Conservation (phyloP, 1,140 invertebrate species). For the Drosophila nigromelanica region DNA sequence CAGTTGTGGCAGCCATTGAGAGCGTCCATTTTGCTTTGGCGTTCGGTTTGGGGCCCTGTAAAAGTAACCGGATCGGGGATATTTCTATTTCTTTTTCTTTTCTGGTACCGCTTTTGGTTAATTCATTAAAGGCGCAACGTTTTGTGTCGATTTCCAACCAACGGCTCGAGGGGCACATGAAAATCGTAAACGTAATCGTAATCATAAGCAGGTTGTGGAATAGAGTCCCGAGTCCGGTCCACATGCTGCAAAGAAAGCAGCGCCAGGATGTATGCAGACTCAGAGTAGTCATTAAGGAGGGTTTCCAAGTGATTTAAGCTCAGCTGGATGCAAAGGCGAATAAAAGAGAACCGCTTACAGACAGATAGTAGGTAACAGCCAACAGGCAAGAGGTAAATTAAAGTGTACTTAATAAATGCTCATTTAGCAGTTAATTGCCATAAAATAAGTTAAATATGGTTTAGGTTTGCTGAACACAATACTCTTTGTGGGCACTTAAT, state of each 20-base stretch:
- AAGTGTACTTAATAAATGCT: not conserved
- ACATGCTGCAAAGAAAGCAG: conserved; percentile 1
- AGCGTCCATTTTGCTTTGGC: not conserved
- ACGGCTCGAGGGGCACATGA: not conserved
- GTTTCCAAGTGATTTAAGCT: conserved; percentile 43
- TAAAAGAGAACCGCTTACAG: not conserved
- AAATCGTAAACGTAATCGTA: conserved; percentile 29
- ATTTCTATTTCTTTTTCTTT: conserved; percentile 2
- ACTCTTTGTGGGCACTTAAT: not conserved
- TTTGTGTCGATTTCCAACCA: conserved; percentile 63
- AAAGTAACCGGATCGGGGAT: conserved; percentile 6
- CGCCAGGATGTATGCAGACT: conserved; percentile 34
- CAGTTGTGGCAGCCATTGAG: not conserved
- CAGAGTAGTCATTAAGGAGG: conserved; percentile 46
- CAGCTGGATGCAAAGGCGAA: not conserved
- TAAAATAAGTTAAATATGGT: not conserved
- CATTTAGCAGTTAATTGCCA: not conserved
- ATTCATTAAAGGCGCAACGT: conserved; percentile 58
- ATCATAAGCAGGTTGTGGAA: conserved; percentile 39
- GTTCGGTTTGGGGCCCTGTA: not conserved
- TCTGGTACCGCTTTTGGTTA: conserved; percentile 28
- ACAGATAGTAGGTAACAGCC: not conserved
- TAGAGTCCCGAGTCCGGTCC: not conserved
- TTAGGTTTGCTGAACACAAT: not conserved
- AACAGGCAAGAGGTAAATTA: not conserved